Evolutionary conservation across 2,888 invertebrate species (phyloP).

Genomic region (Plagiodera versicolora): DNA sequence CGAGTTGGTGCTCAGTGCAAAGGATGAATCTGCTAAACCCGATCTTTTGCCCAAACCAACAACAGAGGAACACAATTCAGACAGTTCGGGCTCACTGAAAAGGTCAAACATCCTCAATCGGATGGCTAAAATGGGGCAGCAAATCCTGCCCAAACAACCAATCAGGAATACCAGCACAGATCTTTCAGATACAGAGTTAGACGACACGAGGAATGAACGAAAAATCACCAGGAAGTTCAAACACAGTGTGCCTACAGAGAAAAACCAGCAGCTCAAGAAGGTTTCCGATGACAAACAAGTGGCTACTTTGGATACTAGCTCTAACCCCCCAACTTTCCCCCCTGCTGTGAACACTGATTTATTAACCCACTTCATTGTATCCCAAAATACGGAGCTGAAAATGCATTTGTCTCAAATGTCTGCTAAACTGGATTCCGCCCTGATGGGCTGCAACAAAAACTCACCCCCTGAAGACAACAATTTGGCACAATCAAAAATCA

Average conservation of each 20-base stretch:
- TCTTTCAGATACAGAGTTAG: slow-evolving; percentile 39
- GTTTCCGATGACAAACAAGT: slow-evolving; percentile 6
- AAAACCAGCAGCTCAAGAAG: slow-evolving; percentile 16
- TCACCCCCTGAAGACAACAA: not conserved
- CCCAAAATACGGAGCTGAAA: slow-evolving; percentile 68
- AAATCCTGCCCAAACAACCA: slow-evolving; percentile 49
- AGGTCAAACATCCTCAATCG: slow-evolving; percentile 59
- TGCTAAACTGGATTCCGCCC: slow-evolving; percentile 64
- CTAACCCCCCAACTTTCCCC: slow-evolving; percentile 23
- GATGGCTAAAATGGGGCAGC: slow-evolving; percentile 63
- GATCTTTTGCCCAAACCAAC: slow-evolving; percentile 22
- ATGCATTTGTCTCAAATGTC: slow-evolving; percentile 65
- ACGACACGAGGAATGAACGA: slow-evolving; percentile 24
- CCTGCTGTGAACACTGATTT: slow-evolving; percentile 45
- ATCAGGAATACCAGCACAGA: slow-evolving; percentile 29
- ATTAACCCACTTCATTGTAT: slow-evolving; percentile 58
- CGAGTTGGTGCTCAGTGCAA: slow-evolving; percentile 32
- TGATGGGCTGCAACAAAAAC: slow-evolving; percentile 36
- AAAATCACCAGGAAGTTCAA: slow-evolving; percentile 28
- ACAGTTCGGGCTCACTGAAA: slow-evolving; percentile 37
- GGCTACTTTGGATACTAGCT: not conserved
- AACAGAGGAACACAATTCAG: slow-evolving; percentile 28
- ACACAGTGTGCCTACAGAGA: slow-evolving; percentile 10
- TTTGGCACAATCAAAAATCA: slow-evolving; percentile 48
- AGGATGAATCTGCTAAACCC: slow-evolving; percentile 17